These are phyloP conservation scores for Oreochromis spilurus DNA, from an alignment of 2,113 vertebrate genomes.

Conservation along the genomic window DNA sequence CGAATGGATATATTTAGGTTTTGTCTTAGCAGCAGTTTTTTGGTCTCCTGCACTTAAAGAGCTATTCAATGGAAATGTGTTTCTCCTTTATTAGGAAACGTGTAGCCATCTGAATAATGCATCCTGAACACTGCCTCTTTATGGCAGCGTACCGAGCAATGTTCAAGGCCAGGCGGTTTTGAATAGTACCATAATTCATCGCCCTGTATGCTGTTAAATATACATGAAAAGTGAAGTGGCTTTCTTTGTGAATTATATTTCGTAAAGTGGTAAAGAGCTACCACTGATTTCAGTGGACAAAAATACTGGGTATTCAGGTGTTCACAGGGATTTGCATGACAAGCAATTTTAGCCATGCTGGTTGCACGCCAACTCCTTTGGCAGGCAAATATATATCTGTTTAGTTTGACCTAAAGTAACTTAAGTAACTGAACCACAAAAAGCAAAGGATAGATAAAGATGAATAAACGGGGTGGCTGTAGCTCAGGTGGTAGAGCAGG, in stretches of 20 bases:
- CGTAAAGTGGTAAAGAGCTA: background rate
- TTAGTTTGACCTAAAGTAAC: background rate
- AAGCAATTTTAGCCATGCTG: background rate
- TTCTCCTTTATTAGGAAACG: slow-evolving; percentile 40
- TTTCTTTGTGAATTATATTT: slow-evolving; percentile 44
- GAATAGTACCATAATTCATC: slow-evolving; percentile 10
- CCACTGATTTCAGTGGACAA: background rate
- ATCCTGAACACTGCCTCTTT: slow-evolving; percentile 28
- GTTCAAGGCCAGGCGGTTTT: slow-evolving; percentile 14
- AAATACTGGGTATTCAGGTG: background rate
- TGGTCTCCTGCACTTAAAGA: slow-evolving; percentile 5
- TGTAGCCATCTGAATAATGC: slow-evolving; percentile 58
- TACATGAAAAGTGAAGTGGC: slow-evolving; percentile 49
- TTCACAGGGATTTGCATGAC: background rate
- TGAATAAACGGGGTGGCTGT: too few species aligned
- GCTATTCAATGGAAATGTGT: slow-evolving; percentile 21
- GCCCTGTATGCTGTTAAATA: slow-evolving; percentile 41
- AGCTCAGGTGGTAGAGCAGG: too few species aligned
- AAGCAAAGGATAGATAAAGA: background rate
- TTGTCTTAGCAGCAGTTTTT: slow-evolving; percentile 42
- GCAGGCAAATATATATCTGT: background rate
- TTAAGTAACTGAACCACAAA: background rate
- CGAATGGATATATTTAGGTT: slow-evolving; percentile 45
- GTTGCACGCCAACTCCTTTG: background rate
- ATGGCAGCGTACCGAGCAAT: background rate